Percentiles rank a stretch among this genome's conserved stretches.
phyloP scores from a whole-genome alignment of 2,888 invertebrate species.

The Coecobrya sp. region DNA sequence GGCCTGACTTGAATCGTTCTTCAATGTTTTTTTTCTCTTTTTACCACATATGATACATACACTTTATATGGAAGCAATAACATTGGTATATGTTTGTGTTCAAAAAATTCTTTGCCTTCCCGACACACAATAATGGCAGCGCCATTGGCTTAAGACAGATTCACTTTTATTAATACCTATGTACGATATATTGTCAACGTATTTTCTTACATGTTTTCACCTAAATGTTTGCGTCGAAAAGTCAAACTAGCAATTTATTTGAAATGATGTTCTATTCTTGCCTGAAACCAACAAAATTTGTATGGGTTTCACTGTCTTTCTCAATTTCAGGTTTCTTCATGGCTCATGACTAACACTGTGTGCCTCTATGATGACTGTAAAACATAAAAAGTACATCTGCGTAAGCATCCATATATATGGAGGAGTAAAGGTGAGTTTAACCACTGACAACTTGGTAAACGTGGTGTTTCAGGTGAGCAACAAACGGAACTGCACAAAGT shows the following conservation, averaged over 20 bases:
- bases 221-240: not conserved
- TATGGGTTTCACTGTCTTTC: not conserved
- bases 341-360: no score
- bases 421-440: conserved; percentile 4
- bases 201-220: not conserved
- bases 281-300: conserved; percentile 6
- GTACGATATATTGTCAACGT: not conserved
- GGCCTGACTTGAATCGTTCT: conserved; percentile 3
- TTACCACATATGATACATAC: not conserved
- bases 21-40: not conserved
- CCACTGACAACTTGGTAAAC: no score
- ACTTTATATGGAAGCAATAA: no score
- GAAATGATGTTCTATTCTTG: not conserved
- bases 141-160: conserved; percentile 3
- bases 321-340: not conserved
- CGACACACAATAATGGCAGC: conserved; percentile 7
- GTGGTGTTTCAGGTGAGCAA: not conserved
- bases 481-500: not conserved
- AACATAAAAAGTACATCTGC: not conserved
- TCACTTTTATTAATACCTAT: not conserved
- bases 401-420: no score
- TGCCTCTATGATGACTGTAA: not conserved
- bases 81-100: not conserved
- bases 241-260: conserved; percentile 15
- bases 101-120: not conserved